These are phyloP conservation scores for Buphagus erythrorhynchus DNA, from an alignment of 2,797 vertebrate species.

Conservation along the genomic window DNA sequence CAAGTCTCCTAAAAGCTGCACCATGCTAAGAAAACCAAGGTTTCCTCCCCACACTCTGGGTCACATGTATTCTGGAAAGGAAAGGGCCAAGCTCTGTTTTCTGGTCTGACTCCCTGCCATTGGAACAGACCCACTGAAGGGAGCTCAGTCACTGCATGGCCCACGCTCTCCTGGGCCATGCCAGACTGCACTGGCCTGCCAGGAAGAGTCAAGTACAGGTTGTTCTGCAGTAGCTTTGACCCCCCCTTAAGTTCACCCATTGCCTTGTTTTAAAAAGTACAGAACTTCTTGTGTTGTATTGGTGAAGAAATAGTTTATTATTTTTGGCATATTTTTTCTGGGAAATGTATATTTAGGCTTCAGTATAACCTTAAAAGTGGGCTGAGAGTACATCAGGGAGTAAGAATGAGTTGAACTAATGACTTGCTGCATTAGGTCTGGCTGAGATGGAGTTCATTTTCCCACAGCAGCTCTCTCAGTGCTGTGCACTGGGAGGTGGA, in stretches of 20 bases:
- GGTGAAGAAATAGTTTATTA: constrained; percentile 10
- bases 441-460: background rate
- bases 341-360: background rate
- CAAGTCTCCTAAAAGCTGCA: background rate
- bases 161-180: fast-evolving
- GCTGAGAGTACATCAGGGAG: constrained; percentile 16
- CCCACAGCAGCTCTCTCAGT: background rate
- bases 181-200: background rate
- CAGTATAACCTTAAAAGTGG: constrained; percentile 21
- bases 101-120: fast-evolving
- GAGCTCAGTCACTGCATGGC: fast-evolving
- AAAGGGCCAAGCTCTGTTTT: background rate
- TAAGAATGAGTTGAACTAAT: background rate
- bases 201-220: background rate
- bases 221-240: background rate
- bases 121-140: fast-evolving
- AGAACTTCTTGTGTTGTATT: background rate
- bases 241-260: background rate
- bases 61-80: fast-evolving
- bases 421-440: background rate
- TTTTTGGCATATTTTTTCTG: constrained; percentile 33
- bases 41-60: background rate
- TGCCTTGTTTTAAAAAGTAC: background rate
- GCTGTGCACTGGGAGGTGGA: background rate
- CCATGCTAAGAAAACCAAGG: background rate